Base-by-base conservation (phyloP, 2,113 vertebrate species). In the Xenopus borealis region DNA sequence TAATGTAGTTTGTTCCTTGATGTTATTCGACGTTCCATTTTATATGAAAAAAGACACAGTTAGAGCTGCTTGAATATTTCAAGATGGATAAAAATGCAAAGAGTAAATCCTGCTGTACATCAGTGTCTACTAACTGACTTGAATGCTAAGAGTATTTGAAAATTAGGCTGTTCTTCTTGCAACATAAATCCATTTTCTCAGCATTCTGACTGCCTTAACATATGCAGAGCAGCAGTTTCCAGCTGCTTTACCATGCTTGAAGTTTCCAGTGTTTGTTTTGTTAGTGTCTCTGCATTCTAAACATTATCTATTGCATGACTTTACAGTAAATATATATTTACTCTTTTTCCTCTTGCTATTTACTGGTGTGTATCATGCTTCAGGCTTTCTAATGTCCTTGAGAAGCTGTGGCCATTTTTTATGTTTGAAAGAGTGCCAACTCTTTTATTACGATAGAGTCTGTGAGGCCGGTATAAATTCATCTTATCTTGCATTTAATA, bases 401-500 rank as follows among this genome's bases (percentile, higher is more conserved):
- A 90, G 84, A 88, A 89, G 50, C 79, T 58, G 46, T 80, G 85
- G 80, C 83, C 78, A 84, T 88, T 85, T 85, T 89, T 88, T 86
- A 85, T 80, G 80, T 85, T 82, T 87, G 87, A 89, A 85, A 81
- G 78, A 82, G 79, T 80, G 88, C 86, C 89, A 92, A 80, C 80
- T 90, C 86, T 85, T 92, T 93, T 89, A 89, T 89, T 91, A 89
- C 88, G 82, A 82, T 30, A 52, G 79, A 80, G 82, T 81, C 83
- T 84, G 83, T 79, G 78, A 87, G 83, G 87, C 81, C 79, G 45
- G 73, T 80, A 85, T 86, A 82, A 87, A 91, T 90, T 85, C 89
- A 88, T 88, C 86, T 84, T 81, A 86, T 80, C 83, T 83, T 86
- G 82, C 84, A 83, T 91, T 91, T 92, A 91, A 90, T 90, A 90